Base-by-base conservation (phyloP, 2,888 invertebrate genomes). In the Herminia tarsipennalis region DNA sequence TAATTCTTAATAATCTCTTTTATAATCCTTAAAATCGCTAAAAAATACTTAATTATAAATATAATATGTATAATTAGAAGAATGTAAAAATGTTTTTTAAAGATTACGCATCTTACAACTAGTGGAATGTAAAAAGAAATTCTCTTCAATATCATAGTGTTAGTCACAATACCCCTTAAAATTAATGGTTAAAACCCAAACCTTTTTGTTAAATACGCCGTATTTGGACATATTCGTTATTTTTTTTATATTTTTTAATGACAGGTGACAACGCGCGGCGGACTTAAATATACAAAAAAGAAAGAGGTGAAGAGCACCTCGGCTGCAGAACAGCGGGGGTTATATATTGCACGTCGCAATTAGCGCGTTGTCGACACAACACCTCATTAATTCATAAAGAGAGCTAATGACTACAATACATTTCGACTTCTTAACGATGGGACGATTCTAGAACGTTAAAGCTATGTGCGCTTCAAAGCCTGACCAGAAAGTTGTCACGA, bases 131-230 rank as follows among this genome's bases (percentile, higher is more conserved):
- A 74, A 62, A 27, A 70, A 70, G 69, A 64, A 62, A 67, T 76
- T 69, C 73, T 52, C 65, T 73, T 81, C 27, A 43, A 56, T 55
- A 68, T 70, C 61, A 64, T 65, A 66, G 51, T 86, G 88, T 90
- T 89, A 89, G 88, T 89, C 72, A 62, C 38, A 73, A 70, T 75
- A 79, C 81, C 83, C 79, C 85, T 87, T 88, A 88, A 66, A 57
- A 68, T 66, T 87, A 86, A 80, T 81, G 85, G 86, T 90, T 88
- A 88, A 77, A 78, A 83, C 88, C 90, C 83, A 88, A 88, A 86
- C 90, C 89, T 74, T 74, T 75, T 74, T 62, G 68, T 73, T 81
- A 72, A 78, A 79, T 81, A 83, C 73, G 77, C 71, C 76, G 49
- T 69, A 69, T 75, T 65, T 78, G 78, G 78, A 81, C 75, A 75